Conservation (phyloP, 1,140 invertebrate genomes). For the Trichogramma pretiosum region DNA sequence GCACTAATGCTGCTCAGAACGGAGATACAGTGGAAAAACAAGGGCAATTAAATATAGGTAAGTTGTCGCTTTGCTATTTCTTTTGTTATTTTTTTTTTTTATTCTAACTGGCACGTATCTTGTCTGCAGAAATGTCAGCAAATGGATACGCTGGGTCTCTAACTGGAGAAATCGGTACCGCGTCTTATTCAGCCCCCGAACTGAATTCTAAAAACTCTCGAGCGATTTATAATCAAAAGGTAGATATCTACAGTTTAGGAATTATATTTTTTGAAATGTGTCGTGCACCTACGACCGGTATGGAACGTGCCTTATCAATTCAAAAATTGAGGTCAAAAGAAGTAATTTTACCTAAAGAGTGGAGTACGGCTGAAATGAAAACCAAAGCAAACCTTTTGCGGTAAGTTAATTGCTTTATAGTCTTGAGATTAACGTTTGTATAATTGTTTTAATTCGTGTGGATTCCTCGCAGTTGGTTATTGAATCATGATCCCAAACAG, state of each 20-base stretch:
- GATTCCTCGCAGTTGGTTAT: constrained; percentile 55
- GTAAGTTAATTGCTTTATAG: constrained; percentile 26
- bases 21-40: no score
- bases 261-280: constrained; percentile 96
- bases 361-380: constrained; percentile 40
- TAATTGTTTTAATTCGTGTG: not conserved
- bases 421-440: not conserved
- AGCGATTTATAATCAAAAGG: constrained; percentile 83
- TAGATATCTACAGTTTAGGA: constrained; percentile 86
- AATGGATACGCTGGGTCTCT: constrained; percentile 43
- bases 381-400: constrained; percentile 42
- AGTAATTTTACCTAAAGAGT: constrained; percentile 60
- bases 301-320: constrained; percentile 79
- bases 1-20: no score
- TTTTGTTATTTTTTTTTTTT: constrained; percentile 1
- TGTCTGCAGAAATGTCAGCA: no score
- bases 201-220: constrained; percentile 58
- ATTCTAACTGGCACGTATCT: not conserved
- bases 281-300: constrained; percentile 69
- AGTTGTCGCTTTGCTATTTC: no score
- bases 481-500: constrained; percentile 74
- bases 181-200: constrained; percentile 89
- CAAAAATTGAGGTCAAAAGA: constrained; percentile 56
- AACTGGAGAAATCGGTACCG: constrained; percentile 83
- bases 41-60: no score